Conservation (phyloP, 1,140 invertebrate genomes). For the Bradynema listronoti region DNA sequence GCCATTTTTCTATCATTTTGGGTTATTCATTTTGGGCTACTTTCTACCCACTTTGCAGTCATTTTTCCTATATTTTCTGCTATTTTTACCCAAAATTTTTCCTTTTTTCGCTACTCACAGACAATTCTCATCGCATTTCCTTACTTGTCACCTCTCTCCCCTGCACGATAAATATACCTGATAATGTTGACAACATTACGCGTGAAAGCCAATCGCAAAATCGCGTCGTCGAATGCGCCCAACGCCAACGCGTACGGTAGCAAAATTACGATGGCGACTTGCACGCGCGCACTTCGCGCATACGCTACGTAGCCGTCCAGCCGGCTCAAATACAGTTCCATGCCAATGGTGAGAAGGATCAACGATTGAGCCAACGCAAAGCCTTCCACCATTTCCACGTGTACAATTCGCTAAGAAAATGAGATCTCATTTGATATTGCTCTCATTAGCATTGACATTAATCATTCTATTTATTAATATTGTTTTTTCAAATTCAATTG, state of each 20-base stretch:
- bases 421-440: not conserved
- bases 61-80: no score
- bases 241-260: conserved; percentile 33
- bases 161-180: no score
- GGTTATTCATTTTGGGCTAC: no score
- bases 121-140: no score
- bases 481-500: not conserved
- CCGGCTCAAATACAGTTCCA: conserved; percentile 33
- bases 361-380: conserved; percentile 28
- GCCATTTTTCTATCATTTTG: no score
- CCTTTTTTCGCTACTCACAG: no score
- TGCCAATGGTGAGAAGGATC: conserved; percentile 22
- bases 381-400: conserved; percentile 33
- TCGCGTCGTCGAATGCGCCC: conserved; percentile 22
- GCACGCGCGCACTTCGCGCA: conserved; percentile 10
- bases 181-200: conserved; percentile 11
- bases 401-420: conserved; percentile 31
- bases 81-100: no score
- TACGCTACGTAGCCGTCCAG: conserved; percentile 26
- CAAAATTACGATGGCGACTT: conserved; percentile 11
- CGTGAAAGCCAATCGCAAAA: conserved; percentile 8
- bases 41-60: no score
- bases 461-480: not conserved
- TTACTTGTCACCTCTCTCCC: no score
- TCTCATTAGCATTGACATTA: not conserved